A percentile compares a stretch with the other conserved stretches of the same genome.
Conservation (phyloP, 1,140 invertebrate species). For the Diachasmimorpha longicaudata region DNA sequence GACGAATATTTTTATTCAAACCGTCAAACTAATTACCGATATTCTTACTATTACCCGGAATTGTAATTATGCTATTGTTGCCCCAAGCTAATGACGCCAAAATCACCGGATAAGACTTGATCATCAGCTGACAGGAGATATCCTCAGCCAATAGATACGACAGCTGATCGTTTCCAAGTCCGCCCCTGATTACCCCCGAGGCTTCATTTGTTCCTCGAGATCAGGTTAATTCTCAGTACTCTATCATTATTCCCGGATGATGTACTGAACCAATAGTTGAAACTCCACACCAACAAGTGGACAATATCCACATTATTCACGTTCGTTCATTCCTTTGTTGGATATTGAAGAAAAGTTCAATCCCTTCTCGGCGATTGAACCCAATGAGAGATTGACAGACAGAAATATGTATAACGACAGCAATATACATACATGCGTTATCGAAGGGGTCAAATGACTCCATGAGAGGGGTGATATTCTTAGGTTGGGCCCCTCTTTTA, state of each 20-base stretch:
- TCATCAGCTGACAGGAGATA: background rate
- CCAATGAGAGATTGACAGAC: background rate
- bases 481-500: slow-evolving; percentile 15
- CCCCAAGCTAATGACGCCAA: background rate
- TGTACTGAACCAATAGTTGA: background rate
- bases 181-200: slow-evolving; percentile 31
- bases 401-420: background rate
- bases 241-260: background rate
- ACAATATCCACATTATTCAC: background rate
- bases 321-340: background rate
- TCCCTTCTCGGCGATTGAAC: background rate
- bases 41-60: too few species aligned
- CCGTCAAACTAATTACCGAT: background rate
- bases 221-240: slow-evolving; percentile 11
- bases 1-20: too few species aligned
- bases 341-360: background rate
- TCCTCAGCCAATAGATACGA: background rate
- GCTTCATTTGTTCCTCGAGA: slow-evolving; percentile 21
- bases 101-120: background rate
- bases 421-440: background rate
- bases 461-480: slow-evolving; percentile 12
- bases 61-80: background rate
- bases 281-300: background rate
- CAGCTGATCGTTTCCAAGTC: slow-evolving; percentile 24
- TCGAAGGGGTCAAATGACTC: background rate